Evolutionary conservation across 2,888 invertebrate species (phyloP).

Genomic region (Seladonia tumulorum): DNA sequence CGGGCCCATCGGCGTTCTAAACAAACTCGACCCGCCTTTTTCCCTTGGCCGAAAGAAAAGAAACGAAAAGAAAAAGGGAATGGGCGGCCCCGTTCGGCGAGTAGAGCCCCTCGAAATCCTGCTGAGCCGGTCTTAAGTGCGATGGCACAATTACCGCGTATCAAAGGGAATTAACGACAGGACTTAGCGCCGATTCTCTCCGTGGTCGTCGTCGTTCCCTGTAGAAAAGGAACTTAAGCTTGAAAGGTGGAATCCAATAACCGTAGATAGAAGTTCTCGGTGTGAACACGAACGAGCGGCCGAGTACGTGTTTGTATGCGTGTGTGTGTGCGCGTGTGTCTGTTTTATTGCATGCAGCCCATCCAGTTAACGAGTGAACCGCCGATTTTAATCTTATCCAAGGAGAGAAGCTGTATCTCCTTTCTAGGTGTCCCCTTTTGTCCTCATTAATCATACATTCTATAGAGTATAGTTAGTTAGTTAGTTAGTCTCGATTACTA

Average conservation of each 20-base stretch:
- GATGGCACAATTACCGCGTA: conserved; percentile 55
- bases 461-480: conserved; percentile 53
- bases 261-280: conserved; percentile 65
- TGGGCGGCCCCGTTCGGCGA: conserved; percentile 38
- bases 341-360: conserved; percentile 66
- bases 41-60: conserved; percentile 22
- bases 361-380: conserved; percentile 27
- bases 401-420: conserved; percentile 39
- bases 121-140: conserved; percentile 71
- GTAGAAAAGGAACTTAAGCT: conserved; percentile 6
- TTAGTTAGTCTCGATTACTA: conserved; percentile 30
- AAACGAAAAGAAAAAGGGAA: not conserved
- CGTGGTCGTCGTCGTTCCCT: conserved; percentile 38
- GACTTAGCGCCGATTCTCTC: conserved; percentile 32
- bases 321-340: conserved; percentile 35
- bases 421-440: conserved; percentile 57
- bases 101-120: conserved; percentile 52
- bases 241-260: conserved; percentile 23
- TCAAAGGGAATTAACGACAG: conserved; percentile 26
- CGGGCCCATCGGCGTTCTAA: conserved; percentile 39
- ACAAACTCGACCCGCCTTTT: conserved; percentile 45
- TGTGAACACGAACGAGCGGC: conserved; percentile 43
- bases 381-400: conserved; percentile 38
- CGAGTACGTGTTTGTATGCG: conserved; percentile 18
- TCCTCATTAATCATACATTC: conserved; percentile 33